These are phyloP conservation scores for Phymatocera aterrima DNA, from an alignment of 2,888 invertebrate species.

Conservation along the genomic window DNA sequence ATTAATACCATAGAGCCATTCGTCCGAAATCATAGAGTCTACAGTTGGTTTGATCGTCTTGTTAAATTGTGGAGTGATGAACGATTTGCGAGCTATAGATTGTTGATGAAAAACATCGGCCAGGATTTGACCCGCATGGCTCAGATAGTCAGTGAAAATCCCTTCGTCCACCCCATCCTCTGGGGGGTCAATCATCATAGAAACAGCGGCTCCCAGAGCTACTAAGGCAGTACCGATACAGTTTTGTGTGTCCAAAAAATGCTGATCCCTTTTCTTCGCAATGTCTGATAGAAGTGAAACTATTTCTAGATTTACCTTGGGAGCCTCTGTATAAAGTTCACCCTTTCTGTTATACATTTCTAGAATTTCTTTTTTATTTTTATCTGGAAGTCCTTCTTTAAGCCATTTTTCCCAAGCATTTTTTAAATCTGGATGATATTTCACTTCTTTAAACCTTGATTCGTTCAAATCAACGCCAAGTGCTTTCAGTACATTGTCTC, in stretches of 20 bases:
- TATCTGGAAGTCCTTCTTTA: conserved; percentile 37
- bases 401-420: conserved; percentile 36
- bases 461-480: conserved; percentile 31
- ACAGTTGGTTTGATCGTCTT: conserved; percentile 30
- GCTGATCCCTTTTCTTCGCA: conserved; percentile 46
- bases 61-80: conserved; percentile 33
- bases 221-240: conserved; percentile 34
- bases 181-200: neutral
- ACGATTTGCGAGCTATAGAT: conserved; percentile 36
- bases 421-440: conserved; percentile 42
- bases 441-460: conserved; percentile 5
- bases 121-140: neutral
- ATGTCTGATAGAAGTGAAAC: conserved; percentile 32
- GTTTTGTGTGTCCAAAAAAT: conserved; percentile 45
- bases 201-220: conserved; percentile 29
- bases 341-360: conserved; percentile 26
- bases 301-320: conserved; percentile 42
- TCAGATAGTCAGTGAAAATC: neutral
- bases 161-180: conserved; percentile 45
- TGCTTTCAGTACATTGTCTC: conserved; percentile 20
- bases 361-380: conserved; percentile 35
- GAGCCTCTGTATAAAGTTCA: conserved; percentile 41
- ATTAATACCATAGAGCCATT: conserved; percentile 49
- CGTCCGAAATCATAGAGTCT: conserved; percentile 35
- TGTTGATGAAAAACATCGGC: conserved; percentile 39